These are phyloP conservation scores for Vulpes ferrilata DNA, from an alignment of 2,113 vertebrate genomes.

Conservation along the genomic window DNA sequence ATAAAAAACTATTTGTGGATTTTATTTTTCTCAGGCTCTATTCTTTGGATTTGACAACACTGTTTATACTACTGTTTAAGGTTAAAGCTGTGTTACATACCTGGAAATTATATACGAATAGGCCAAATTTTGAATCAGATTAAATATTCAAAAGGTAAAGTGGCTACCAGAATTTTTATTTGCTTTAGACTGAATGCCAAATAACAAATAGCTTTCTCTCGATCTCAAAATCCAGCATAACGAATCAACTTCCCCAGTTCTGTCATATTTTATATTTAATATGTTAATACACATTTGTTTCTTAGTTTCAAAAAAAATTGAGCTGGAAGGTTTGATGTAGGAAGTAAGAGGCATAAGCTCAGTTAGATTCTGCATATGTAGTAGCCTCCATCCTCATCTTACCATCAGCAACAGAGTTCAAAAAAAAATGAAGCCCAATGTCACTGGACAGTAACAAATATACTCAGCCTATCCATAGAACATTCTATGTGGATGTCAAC, in stretches of 20 bases:
- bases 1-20: conserved; percentile 31
- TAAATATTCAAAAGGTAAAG: conserved; percentile 73
- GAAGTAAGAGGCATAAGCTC: neutral
- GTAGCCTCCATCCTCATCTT: neutral
- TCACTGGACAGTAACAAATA: conserved; percentile 21
- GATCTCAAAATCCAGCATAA: conserved; percentile 59
- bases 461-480: neutral
- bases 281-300: conserved; percentile 69
- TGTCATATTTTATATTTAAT: conserved; percentile 61
- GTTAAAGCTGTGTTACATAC: conserved; percentile 63
- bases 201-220: conserved; percentile 63
- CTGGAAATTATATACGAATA: conserved; percentile 58
- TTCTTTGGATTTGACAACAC: conserved; percentile 45
- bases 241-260: conserved; percentile 53
- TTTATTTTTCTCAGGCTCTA: conserved; percentile 49
- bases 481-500: neutral
- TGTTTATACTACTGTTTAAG: conserved; percentile 66
- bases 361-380: neutral
- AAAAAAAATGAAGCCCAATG: conserved; percentile 7
- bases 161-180: conserved; percentile 67
- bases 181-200: conserved; percentile 66
- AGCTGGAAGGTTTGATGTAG: neutral
- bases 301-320: conserved; percentile 52
- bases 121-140: conserved; percentile 67
- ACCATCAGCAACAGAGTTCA: neutral